These are phyloP conservation scores for Hypercompe scribonia DNA, from an alignment of 2,888 invertebrate species.

Conservation along the genomic window DNA sequence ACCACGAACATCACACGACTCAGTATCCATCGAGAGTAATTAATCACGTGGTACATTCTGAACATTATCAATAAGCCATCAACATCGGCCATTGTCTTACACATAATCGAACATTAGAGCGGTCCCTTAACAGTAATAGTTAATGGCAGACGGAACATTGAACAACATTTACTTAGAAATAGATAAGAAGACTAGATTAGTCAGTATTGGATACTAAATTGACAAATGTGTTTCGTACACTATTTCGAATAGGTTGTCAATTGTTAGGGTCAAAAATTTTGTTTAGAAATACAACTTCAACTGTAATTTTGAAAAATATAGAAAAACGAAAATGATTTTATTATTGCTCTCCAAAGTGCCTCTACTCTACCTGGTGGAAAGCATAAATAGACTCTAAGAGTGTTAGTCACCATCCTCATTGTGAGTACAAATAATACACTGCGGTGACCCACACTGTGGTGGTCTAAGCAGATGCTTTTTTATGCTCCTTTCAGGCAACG, in stretches of 20 bases:
- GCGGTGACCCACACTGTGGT: too few relatives aligned
- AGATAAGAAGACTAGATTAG: background rate
- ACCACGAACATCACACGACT: constrained; percentile 18
- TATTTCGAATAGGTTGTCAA: too few relatives aligned
- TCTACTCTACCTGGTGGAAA: too few relatives aligned
- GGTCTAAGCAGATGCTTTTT: too few relatives aligned
- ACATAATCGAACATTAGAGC: constrained; percentile 25
- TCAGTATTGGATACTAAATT: background rate
- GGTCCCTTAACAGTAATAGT: background rate
- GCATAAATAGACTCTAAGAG: too few relatives aligned
- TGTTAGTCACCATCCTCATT: too few relatives aligned
- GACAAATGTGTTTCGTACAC: too few relatives aligned
- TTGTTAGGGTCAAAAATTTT: too few relatives aligned
- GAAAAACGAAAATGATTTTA: background rate
- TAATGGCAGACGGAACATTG: background rate
- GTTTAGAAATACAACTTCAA: too few relatives aligned
- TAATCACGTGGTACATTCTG: constrained; percentile 54
- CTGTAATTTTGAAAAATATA: background rate
- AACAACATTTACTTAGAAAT: background rate
- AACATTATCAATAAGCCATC: constrained; percentile 58
- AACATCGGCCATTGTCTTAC: constrained; percentile 40
- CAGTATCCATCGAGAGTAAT: constrained; percentile 41
- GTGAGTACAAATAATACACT: too few relatives aligned
- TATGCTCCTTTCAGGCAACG: too few relatives aligned
- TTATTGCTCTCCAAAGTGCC: too few relatives aligned